Evolutionary conservation across 2,113 vertebrate species (phyloP), one percentile per base, ranked within the genome.

Genomic region (Tetrax tetrax): DNA sequence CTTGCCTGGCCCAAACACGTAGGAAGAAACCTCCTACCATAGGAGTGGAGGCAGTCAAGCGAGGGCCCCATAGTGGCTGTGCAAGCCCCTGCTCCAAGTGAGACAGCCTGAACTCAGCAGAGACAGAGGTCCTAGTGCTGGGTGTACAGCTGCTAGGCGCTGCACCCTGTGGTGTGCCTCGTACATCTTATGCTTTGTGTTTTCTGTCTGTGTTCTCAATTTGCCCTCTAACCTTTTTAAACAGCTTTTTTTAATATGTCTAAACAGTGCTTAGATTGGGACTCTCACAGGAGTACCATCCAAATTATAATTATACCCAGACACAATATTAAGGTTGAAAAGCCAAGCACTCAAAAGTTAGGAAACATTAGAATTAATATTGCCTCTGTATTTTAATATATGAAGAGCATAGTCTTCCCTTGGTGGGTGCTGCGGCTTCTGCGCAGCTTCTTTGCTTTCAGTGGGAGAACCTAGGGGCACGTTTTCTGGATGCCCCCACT

Each of bases 41-140:
- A 0, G 4, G 50, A 51, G 12, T 21, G 5, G 5, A 41, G 15
- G 24, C 6, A 13, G 56, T 7, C 0, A 1, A 47, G 8, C 22
- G 16, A 57, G 3, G 7, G 20, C 28, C 9, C 20, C 4, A 1
- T 5, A 53, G 27, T 4, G 4, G 53, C 37, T 87, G 31, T 45
- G n/a, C 4, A 3, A 77, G 41, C 7, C 43, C 20, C 45, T 47
- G 25, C 25, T 59, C 37, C 41, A 47, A 66, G 14, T 3, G 3
- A 56, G 57, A 37, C 14, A 48, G 25, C 47, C 61, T 68, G 57
- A 94, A 47, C 12, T 50, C 43, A 31, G 14, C 31, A 59, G 54
- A n/a, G 22, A 31, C 25, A 43, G 21, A 57, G 23, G 13, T 79
- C 47, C 50, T 31, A 27, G 59, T 27, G 35, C 21, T 33, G 22